A percentile compares a stretch with the other conserved stretches of the same genome.
phyloP scores from a whole-genome alignment of 2,888 invertebrate genomes.

The Rhopalosiphum nymphaeae region DNA sequence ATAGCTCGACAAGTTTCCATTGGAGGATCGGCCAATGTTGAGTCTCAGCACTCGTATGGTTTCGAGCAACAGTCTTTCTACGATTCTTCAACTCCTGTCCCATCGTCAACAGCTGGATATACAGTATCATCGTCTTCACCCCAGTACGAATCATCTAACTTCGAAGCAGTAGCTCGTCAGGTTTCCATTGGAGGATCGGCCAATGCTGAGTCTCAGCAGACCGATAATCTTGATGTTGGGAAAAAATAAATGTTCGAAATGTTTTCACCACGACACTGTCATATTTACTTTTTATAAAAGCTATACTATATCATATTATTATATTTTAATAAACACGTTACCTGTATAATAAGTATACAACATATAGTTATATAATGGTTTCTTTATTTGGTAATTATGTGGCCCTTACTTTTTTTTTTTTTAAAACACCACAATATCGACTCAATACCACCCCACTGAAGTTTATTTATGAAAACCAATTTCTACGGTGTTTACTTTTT shows the following conservation, averaged over 20 bases:
- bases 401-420: background rate
- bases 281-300: background rate
- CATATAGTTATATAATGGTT: background rate
- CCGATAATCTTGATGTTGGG: background rate
- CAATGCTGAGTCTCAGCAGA: background rate
- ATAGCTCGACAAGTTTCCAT: background rate
- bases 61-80: background rate
- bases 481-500: constrained; percentile 22
- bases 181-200: background rate
- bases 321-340: background rate
- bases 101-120: background rate
- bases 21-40: background rate
- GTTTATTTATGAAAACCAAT: constrained; percentile 7
- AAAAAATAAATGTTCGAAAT: background rate
- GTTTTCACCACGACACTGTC: background rate
- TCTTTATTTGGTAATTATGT: background rate
- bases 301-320: background rate
- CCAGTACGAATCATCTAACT: background rate
- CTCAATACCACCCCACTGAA: background rate
- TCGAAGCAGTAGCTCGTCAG: background rate
- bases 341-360: background rate
- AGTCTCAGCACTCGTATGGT: background rate
- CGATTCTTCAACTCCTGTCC: background rate
- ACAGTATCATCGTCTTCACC: background rate
- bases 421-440: background rate